phyloP scores from a whole-genome alignment of 2,888 invertebrate genomes.

The Acleris emargana region DNA sequence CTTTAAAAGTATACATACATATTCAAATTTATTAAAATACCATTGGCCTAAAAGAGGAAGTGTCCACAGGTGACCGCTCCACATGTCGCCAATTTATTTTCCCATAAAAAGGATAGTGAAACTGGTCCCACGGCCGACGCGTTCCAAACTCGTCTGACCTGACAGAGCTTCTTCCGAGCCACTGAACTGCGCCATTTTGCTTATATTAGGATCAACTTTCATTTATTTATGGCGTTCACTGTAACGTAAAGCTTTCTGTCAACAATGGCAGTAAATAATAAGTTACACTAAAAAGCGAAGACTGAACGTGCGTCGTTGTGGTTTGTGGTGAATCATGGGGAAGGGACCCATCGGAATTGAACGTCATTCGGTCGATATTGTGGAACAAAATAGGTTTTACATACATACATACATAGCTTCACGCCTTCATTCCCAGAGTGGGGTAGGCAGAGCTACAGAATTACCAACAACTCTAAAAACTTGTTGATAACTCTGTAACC shows the following conservation, averaged over 20 bases:
- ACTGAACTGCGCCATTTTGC: constrained; percentile 15
- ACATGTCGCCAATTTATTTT: constrained; percentile 6
- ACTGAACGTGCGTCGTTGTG: too few species aligned
- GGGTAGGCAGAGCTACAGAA: too few species aligned
- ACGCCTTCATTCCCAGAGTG: too few species aligned
- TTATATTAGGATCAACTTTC: constrained; percentile 16
- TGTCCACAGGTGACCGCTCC: background rate
- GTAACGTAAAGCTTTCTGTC: background rate
- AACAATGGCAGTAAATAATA: background rate
- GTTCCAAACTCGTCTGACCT: constrained; percentile 5
- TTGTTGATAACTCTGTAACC: too few species aligned
- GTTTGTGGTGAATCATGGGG: too few species aligned
- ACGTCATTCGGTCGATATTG: too few species aligned
- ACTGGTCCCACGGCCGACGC: background rate
- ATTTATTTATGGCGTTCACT: constrained; percentile 12
- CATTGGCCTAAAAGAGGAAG: background rate
- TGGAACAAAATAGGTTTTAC: too few species aligned
- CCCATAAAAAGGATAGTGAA: constrained; percentile 5
- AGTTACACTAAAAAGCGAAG: background rate
- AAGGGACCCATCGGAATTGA: too few species aligned
- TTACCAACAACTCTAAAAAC: too few species aligned
- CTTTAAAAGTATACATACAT: too few species aligned
- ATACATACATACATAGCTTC: too few species aligned
- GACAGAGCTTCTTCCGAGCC: constrained; percentile 23
- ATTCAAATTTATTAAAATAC: too few species aligned